Conservation (phyloP, 1,140 invertebrate genomes). For the Alviniconcha marisindica region DNA sequence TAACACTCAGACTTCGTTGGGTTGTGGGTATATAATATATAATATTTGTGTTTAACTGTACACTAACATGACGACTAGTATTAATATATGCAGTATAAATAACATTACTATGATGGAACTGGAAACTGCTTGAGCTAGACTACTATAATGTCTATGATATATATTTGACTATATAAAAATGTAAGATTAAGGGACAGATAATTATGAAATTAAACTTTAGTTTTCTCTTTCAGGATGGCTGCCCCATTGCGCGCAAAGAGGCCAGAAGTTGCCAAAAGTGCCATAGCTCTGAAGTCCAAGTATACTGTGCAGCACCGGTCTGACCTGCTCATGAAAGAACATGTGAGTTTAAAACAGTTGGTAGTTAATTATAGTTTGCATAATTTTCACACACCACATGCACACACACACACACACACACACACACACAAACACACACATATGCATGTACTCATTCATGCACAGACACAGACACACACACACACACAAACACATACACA, state of each 20-base stretch:
- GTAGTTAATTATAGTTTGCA: neutral
- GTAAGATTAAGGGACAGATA: too few species aligned
- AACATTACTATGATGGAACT: too few species aligned
- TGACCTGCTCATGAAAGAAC: constrained; percentile 71
- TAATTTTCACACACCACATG: neutral
- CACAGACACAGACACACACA: neutral
- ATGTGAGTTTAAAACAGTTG: constrained; percentile 54
- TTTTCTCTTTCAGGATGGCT: neutral
- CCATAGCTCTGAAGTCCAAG: constrained; percentile 58
- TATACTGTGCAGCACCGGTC: constrained; percentile 69
- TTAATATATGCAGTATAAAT: too few species aligned
- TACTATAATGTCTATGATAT: too few species aligned
- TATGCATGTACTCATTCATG: neutral
- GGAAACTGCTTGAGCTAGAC: too few species aligned
- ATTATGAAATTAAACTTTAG: too few species aligned
- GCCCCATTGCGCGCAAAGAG: neutral
- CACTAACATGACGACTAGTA: too few species aligned
- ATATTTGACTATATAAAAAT: too few species aligned
- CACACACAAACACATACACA: neutral
- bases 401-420: neutral
- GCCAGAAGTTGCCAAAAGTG: constrained; percentile 44
- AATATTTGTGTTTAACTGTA: too few species aligned
- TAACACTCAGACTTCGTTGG: too few species aligned
- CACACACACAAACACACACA: neutral
- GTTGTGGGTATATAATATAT: too few species aligned